Percentiles rank a stretch among this genome's conserved stretches.
These are phyloP conservation scores for Myanophis thanlyinensis DNA, from an alignment of 2,113 vertebrate genomes.

Conservation along the genomic window DNA sequence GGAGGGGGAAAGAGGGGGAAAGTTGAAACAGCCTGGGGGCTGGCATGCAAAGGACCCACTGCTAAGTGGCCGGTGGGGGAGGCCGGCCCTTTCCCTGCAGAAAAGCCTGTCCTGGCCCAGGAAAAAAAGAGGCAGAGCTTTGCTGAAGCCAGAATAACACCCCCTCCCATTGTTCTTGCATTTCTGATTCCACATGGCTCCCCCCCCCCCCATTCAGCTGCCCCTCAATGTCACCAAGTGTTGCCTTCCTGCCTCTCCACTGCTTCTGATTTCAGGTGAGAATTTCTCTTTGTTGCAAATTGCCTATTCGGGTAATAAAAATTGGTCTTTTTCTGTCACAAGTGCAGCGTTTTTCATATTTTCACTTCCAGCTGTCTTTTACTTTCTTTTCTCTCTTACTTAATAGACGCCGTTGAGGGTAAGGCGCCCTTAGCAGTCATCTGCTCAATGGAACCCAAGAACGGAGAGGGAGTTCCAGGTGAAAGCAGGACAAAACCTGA, in stretches of 20 bases:
- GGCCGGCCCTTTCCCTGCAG: not conserved
- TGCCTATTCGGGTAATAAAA: slow-evolving; percentile 55
- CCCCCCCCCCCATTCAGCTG: not conserved
- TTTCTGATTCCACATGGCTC: not conserved
- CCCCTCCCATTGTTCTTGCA: not conserved
- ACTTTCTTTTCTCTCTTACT: slow-evolving; percentile 64
- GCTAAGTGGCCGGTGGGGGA: not conserved
- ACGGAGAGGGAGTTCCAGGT: slow-evolving; percentile 56
- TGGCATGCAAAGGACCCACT: not conserved
- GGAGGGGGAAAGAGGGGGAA: not conserved
- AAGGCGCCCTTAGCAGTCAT: slow-evolving; percentile 67
- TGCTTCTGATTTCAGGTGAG: slow-evolving; percentile 17
- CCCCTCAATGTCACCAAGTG: not conserved
- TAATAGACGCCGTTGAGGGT: slow-evolving; percentile 70
- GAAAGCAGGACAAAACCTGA: slow-evolving; percentile 52
- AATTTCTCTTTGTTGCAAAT: slow-evolving; percentile 57
- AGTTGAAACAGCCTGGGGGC: not conserved
- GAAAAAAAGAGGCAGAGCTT: not conserved
- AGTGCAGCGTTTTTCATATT: slow-evolving; percentile 63
- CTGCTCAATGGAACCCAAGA: slow-evolving; percentile 58
- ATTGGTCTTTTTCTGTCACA: slow-evolving; percentile 52
- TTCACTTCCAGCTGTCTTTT: slow-evolving; percentile 69
- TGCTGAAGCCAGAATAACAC: not conserved
- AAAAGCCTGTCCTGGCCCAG: not conserved
- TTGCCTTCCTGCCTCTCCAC: not conserved